A percentile compares a stretch with the other conserved stretches of the same genome.
Conservation (phyloP, 2,888 invertebrate genomes). For the Eristalis arbustorum region DNA sequence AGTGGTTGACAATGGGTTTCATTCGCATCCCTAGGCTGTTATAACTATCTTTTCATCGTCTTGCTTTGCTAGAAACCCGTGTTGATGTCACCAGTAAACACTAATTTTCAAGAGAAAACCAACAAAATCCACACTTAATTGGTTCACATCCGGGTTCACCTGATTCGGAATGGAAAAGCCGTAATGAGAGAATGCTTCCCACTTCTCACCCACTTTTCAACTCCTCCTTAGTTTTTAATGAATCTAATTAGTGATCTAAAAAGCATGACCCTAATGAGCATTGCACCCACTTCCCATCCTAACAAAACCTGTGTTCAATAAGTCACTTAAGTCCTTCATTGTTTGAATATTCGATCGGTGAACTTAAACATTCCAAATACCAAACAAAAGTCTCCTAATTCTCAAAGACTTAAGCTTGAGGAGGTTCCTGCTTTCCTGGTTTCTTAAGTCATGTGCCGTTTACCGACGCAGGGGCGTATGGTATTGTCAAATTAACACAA, state of each 20-base stretch:
- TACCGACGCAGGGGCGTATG: slow-evolving; percentile 41
- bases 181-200: not conserved
- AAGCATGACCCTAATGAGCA: not conserved
- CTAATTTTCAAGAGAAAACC: too few species aligned
- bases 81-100: too few species aligned
- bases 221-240: not conserved
- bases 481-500: slow-evolving; percentile 35
- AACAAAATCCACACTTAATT: too few species aligned
- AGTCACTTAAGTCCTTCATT: not conserved
- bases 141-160: too few species aligned
- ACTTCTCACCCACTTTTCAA: not conserved
- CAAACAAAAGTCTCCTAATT: not conserved
- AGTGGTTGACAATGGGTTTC: too few species aligned
- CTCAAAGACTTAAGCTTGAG: not conserved
- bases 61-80: too few species aligned
- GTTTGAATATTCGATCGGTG: not conserved
- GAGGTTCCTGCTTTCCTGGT: slow-evolving; percentile 8
- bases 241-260: not conserved
- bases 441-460: slow-evolving; percentile 44
- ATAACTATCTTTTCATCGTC: too few species aligned
- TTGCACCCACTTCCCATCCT: not conserved
- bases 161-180: not conserved
- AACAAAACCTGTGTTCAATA: not conserved
- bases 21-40: too few species aligned
- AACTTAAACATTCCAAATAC: not conserved